Evolutionary conservation across 2,797 vertebrate genomes (phyloP).

Genomic region (Alca torda): DNA sequence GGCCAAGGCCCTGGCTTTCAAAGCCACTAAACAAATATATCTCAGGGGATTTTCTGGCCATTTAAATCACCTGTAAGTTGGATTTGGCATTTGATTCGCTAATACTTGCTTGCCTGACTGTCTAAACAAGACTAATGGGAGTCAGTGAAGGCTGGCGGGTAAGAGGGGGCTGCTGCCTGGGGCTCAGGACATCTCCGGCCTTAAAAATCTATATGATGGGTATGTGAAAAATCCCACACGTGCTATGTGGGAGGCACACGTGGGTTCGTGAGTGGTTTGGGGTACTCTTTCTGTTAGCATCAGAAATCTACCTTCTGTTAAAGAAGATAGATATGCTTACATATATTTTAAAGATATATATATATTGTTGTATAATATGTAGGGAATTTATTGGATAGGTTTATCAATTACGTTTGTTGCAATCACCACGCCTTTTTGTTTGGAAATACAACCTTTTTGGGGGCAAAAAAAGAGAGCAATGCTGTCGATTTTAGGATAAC

Average conservation of each 20-base stretch:
- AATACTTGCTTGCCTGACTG: background rate
- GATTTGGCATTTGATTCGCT: background rate
- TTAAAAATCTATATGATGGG: background rate
- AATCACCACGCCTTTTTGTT: background rate
- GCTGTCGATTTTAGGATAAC: accelerated
- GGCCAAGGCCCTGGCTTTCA: background rate
- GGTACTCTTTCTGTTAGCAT: background rate
- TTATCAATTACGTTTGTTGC: background rate
- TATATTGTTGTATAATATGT: background rate
- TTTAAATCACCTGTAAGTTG: background rate
- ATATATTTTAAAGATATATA: background rate
- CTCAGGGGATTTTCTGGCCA: background rate
- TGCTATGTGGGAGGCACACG: accelerated
- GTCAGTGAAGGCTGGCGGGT: background rate
- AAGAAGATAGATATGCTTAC: background rate
- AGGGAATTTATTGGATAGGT: background rate
- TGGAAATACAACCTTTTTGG: background rate
- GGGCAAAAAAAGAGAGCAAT: background rate
- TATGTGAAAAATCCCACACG: accelerated
- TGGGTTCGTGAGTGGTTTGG: background rate
- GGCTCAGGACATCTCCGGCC: background rate
- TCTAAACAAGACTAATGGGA: background rate
- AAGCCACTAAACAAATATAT: background rate
- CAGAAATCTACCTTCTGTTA: background rate
- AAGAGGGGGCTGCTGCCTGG: background rate